phyloP scores from a whole-genome alignment of 2,113 vertebrate genomes.

The Caloenas nicobarica region DNA sequence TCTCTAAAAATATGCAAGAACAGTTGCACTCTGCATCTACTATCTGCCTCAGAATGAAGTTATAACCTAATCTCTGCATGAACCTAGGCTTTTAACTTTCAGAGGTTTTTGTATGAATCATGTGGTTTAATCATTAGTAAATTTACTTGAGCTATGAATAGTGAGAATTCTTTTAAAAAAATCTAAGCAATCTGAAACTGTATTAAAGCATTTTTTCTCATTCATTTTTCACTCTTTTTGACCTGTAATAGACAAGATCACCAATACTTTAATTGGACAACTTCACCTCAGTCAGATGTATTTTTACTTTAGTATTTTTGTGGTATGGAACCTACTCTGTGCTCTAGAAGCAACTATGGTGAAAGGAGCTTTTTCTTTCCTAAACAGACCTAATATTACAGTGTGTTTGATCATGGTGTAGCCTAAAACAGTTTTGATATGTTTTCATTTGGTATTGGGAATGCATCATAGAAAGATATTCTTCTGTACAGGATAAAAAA shows the following conservation, averaged over 20 bases:
- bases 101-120: neutral
- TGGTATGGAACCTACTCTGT: rapidly evolving
- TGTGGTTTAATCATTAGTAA: neutral
- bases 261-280: neutral
- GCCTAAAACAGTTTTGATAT: neutral
- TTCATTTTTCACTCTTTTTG: neutral
- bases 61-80: neutral
- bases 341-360: neutral
- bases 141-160: neutral
- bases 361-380: neutral
- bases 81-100: neutral
- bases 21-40: rapidly evolving
- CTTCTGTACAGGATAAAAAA: neutral
- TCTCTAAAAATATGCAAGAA: neutral
- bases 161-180: neutral
- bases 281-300: neutral
- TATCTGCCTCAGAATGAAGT: neutral
- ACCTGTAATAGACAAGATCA: neutral
- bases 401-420: neutral
- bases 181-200: neutral
- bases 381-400: neutral
- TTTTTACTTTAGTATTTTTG: neutral
- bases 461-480: neutral
- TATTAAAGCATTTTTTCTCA: neutral
- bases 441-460: neutral